phyloP scores from a whole-genome alignment of 2,888 invertebrate species.

The Pachliopta kotzebuea region DNA sequence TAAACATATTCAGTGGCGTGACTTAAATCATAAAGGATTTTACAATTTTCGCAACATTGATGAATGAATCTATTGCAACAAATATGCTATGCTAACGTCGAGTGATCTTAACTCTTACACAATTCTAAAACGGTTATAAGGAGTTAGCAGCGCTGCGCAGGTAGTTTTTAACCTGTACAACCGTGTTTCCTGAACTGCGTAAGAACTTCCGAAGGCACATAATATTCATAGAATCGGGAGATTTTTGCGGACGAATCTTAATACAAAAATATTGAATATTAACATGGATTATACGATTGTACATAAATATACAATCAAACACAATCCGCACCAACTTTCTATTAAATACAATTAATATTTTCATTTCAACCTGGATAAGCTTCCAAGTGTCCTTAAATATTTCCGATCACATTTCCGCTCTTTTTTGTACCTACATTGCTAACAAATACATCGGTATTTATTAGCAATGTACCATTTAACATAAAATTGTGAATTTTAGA shows the following conservation, averaged over 20 bases:
- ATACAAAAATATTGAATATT: background rate
- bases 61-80: background rate
- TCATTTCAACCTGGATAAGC: no score
- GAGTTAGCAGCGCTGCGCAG: constrained; percentile 12
- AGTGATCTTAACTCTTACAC: background rate
- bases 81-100: background rate
- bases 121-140: constrained; percentile 17
- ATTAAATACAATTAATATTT: no score
- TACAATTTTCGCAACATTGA: background rate
- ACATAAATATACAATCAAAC: no score
- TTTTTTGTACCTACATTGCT: no score
- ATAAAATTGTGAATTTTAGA: no score
- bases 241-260: background rate
- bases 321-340: no score
- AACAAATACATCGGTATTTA: no score
- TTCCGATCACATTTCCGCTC: no score
- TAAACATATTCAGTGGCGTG: background rate
- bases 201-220: constrained; percentile 15
- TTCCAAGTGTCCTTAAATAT: no score
- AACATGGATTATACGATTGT: no score
- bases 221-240: background rate
- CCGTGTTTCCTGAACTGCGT: constrained; percentile 20
- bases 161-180: constrained; percentile 6
- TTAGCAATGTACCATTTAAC: no score
- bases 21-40: background rate